Conservation (phyloP, 2,888 invertebrate species). For the Minunthozetes semirufus region DNA sequence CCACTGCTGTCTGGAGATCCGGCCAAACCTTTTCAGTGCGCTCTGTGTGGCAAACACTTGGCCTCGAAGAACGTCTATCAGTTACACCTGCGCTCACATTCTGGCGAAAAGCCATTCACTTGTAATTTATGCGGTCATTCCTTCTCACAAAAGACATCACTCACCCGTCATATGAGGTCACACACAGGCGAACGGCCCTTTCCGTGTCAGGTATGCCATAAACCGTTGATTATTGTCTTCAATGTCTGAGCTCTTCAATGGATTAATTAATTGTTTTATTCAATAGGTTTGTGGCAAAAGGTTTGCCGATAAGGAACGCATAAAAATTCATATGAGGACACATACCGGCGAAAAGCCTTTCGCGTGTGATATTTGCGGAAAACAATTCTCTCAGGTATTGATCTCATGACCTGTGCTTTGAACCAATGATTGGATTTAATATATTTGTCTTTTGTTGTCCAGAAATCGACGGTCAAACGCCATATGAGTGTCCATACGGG, state of each 20-base stretch:
- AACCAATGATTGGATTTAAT: neutral
- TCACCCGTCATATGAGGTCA: neutral
- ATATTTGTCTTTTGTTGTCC: conserved; percentile 4
- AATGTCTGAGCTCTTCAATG: too few relatives aligned
- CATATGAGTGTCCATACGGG: conserved; percentile 58
- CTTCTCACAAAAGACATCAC: neutral
- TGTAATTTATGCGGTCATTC: neutral
- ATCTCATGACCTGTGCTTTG: neutral
- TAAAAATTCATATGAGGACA: conserved; percentile 44
- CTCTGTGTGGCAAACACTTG: neutral
- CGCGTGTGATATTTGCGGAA: conserved; percentile 43
- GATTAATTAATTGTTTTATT: neutral
- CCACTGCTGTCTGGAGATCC: conserved; percentile 42
- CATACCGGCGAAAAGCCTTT: conserved; percentile 44
- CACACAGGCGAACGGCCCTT: neutral
- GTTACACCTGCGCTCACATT: neutral
- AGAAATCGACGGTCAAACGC: conserved; percentile 44
- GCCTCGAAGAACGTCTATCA: neutral
- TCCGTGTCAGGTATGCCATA: too few relatives aligned
- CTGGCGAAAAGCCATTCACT: neutral
- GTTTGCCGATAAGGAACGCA: conserved; percentile 44
- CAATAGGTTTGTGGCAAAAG: conserved; percentile 41
- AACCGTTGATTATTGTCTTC: too few relatives aligned
- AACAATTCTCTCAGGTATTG: conserved; percentile 41
- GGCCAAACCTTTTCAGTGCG: conserved; percentile 18